phyloP scores from a whole-genome alignment of 2,797 vertebrate species.

The Borostomias antarcticus region DNA sequence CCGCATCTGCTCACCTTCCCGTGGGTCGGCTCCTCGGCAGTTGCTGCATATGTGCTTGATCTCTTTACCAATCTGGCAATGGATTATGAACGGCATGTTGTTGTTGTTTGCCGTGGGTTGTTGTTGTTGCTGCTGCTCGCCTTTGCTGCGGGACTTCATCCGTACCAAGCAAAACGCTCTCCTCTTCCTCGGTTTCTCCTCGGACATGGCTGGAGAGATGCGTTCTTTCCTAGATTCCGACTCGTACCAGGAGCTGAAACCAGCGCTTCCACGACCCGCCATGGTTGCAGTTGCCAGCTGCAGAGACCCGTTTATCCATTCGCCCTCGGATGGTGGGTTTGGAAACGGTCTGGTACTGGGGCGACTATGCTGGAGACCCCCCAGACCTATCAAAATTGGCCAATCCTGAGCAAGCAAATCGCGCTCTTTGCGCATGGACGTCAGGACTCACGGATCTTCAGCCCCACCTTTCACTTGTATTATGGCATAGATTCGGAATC shows the following conservation, averaged over 20 bases:
- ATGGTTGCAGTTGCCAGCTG: slow-evolving; percentile 61
- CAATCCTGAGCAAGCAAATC: slow-evolving; percentile 28
- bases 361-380: background rate
- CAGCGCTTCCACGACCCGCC: slow-evolving; percentile 73
- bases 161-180: slow-evolving; percentile 81
- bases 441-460: background rate
- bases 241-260: slow-evolving; percentile 46
- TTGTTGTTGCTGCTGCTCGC: slow-evolving; percentile 42
- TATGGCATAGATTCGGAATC: too few relatives aligned
- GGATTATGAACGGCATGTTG: slow-evolving; percentile 85
- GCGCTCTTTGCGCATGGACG: background rate
- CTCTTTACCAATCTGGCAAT: slow-evolving; percentile 86
- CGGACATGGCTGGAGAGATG: slow-evolving; percentile 49
- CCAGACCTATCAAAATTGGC: slow-evolving; percentile 13
- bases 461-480: background rate
- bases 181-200: slow-evolving; percentile 79
- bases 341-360: slow-evolving; percentile 31
- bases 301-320: slow-evolving; percentile 23
- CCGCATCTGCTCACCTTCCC: slow-evolving; percentile 72
- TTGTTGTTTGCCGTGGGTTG: slow-evolving; percentile 63
- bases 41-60: slow-evolving; percentile 92
- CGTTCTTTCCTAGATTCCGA: slow-evolving; percentile 17
- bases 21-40: slow-evolving; percentile 84
- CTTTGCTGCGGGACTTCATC: slow-evolving; percentile 74
- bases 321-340: slow-evolving; percentile 23